Evolutionary conservation across 2,797 vertebrate species (phyloP).

Genomic region (Crenuchus spilurus): DNA sequence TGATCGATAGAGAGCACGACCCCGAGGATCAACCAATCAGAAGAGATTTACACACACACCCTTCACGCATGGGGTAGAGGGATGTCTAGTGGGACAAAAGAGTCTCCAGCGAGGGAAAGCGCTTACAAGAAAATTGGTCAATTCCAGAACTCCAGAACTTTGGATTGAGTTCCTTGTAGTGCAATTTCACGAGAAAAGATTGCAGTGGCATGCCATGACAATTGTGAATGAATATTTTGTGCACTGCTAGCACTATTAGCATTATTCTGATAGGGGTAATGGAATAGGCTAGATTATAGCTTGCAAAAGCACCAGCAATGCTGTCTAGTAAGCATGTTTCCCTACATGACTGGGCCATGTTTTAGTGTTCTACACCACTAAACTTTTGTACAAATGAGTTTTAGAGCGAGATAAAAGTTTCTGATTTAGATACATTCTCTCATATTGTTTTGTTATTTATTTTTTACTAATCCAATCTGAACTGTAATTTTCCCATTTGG

Average conservation of each 20-base stretch:
- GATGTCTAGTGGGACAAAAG: constrained; percentile 5
- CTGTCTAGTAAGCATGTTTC: neutral
- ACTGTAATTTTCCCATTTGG: constrained; percentile 2
- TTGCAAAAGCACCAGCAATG: neutral
- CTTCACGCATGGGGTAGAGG: neutral
- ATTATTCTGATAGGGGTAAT: neutral
- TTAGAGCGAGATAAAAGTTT: neutral
- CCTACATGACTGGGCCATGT: neutral
- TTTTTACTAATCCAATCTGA: neutral
- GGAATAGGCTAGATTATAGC: neutral
- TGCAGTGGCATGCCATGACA: neutral
- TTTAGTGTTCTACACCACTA: neutral
- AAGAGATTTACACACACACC: constrained; percentile 25
- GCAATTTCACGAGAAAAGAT: neutral
- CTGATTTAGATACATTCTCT: neutral
- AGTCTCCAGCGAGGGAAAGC: neutral
- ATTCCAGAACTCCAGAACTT: neutral
- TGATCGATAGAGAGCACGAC: constrained; percentile 80
- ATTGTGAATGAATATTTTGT: no score
- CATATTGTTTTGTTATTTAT: neutral
- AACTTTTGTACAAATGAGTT: neutral
- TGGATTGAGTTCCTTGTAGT: neutral
- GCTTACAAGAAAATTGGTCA: neutral
- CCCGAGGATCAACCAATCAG: constrained; percentile 22
- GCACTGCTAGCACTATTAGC: neutral